Evolutionary conservation across 2,797 vertebrate genomes (phyloP).

Genomic region (Parambassis ranga): DNA sequence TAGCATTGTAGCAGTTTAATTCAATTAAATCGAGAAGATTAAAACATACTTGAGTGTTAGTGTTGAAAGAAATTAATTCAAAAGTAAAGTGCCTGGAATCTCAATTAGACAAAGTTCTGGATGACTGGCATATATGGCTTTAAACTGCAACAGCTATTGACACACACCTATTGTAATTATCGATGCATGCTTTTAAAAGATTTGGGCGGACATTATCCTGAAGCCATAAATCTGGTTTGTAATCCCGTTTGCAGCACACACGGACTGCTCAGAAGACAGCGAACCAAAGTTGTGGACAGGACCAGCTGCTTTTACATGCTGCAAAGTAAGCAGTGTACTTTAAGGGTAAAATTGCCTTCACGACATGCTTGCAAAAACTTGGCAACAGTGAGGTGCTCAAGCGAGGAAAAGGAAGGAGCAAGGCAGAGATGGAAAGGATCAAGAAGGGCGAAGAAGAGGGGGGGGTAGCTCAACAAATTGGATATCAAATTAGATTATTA

Average conservation of each 20-base stretch:
- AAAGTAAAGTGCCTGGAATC: too few species aligned
- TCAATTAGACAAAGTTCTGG: not conserved
- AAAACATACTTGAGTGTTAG: too few species aligned
- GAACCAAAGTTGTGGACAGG: not conserved
- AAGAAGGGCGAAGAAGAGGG: slow-evolving; percentile 24
- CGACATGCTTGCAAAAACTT: slow-evolving; percentile 36
- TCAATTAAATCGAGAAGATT: too few species aligned
- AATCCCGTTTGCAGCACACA: slow-evolving; percentile 52
- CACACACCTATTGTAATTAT: slow-evolving; percentile 36
- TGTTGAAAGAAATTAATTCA: too few species aligned
- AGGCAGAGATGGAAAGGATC: slow-evolving; percentile 13
- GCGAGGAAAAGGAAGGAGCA: not conserved
- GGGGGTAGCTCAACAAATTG: slow-evolving; percentile 55
- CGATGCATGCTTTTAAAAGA: slow-evolving; percentile 3
- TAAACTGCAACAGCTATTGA: slow-evolving; percentile 16
- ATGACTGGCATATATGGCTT: not conserved
- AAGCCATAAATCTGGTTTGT: slow-evolving; percentile 31
- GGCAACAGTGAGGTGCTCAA: slow-evolving; percentile 21
- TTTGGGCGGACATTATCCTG: slow-evolving; percentile 16
- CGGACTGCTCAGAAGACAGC: slow-evolving; percentile 27
- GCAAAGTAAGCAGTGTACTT: slow-evolving; percentile 49
- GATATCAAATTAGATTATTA: slow-evolving; percentile 63
- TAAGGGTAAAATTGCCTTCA: slow-evolving; percentile 26
- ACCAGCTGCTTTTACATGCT: slow-evolving; percentile 38
- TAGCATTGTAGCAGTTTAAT: too few species aligned